Evolutionary conservation across 2,888 invertebrate species (phyloP).

Genomic region (Chalcis sispes): DNA sequence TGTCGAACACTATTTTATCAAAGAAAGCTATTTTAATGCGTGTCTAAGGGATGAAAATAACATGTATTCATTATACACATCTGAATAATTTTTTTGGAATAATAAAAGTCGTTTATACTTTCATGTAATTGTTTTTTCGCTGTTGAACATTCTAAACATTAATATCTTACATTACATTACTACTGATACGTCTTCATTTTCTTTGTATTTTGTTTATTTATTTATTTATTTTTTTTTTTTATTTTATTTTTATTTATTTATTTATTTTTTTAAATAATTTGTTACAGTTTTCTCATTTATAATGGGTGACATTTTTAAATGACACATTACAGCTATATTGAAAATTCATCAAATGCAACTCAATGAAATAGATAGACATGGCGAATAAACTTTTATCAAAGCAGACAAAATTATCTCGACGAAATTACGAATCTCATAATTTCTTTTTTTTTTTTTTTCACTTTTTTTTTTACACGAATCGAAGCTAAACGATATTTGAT

Average conservation of each 20-base stretch:
- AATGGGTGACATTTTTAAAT: constrained; percentile 36
- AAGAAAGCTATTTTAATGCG: constrained; percentile 34
- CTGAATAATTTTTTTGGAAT: constrained; percentile 24
- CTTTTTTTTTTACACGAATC: constrained; percentile 41
- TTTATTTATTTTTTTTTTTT: constrained; percentile 21
- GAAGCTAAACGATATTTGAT: constrained; percentile 47
- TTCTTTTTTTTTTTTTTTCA: too few species aligned
- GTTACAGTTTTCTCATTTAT: constrained; percentile 22
- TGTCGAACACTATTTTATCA: constrained; percentile 41
- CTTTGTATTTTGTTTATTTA: too few species aligned
- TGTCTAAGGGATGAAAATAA: constrained; percentile 39
- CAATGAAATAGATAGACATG: constrained; percentile 18
- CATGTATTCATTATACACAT: background rate
- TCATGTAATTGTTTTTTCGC: constrained; percentile 44
- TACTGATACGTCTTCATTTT: constrained; percentile 44
- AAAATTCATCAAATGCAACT: constrained; percentile 33
- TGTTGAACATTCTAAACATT: constrained; percentile 51
- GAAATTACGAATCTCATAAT: too few species aligned
- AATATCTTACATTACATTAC: constrained; percentile 40
- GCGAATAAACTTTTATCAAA: constrained; percentile 33
- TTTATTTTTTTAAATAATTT: constrained; percentile 14
- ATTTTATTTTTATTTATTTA: constrained; percentile 33
- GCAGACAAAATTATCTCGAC: constrained; percentile 23
- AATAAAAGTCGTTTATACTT: constrained; percentile 45
- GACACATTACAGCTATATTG: constrained; percentile 24